phyloP scores from a whole-genome alignment of 2,888 invertebrate genomes.

The Gastrophysa polygoni region DNA sequence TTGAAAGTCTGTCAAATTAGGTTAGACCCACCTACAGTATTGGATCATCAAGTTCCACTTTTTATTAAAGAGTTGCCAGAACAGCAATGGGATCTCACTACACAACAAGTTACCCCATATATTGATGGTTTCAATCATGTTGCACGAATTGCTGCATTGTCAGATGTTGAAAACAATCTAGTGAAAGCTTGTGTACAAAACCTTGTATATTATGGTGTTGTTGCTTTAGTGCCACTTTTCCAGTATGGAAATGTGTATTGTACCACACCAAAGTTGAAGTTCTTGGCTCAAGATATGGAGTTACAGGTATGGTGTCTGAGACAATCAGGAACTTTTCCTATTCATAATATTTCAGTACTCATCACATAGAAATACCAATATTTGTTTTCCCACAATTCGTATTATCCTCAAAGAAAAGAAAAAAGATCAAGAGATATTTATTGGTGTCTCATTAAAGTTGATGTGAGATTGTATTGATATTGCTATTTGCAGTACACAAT shows the following conservation, averaged over 20 bases:
- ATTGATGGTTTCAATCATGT: slow-evolving; percentile 94
- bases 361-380: no score
- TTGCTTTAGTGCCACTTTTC: slow-evolving; percentile 65
- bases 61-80: slow-evolving; percentile 60
- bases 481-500: no score
- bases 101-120: slow-evolving; percentile 85
- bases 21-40: slow-evolving; percentile 79
- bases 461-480: no score
- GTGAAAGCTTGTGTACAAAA: slow-evolving; percentile 96
- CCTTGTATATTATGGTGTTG: slow-evolving; percentile 78
- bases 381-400: no score
- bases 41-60: slow-evolving; percentile 91
- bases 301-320: no score
- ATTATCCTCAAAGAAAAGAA: no score
- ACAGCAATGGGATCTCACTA: slow-evolving; percentile 91
- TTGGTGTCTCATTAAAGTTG: no score
- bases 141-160: slow-evolving; percentile 84
- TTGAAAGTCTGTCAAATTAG: slow-evolving; percentile 85
- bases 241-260: slow-evolving; percentile 72
- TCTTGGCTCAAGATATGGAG: slow-evolving; percentile 59
- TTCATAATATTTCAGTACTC: no score
- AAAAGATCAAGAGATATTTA: no score
- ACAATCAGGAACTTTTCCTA: no score
- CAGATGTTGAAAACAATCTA: slow-evolving; percentile 91
- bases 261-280: slow-evolving; percentile 63